Conservation (phyloP, 2,113 vertebrate species). For the Mirza zaza region DNA sequence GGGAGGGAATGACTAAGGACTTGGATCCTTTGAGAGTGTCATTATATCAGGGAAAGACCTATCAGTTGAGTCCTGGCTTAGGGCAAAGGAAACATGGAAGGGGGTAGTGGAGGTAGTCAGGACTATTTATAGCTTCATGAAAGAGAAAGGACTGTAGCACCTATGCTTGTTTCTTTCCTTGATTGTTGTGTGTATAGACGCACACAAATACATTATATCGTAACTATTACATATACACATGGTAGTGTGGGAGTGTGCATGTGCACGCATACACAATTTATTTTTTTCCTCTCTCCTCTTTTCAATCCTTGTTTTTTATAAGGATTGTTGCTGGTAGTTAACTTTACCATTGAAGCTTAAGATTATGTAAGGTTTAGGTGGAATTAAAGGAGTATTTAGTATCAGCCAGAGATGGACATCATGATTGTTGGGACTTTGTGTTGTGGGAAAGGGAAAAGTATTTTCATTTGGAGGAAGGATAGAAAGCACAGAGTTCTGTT, state of each 20-base stretch:
- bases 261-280: background rate
- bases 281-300: background rate
- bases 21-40: background rate
- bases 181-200: background rate
- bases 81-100: background rate
- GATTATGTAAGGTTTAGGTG: background rate
- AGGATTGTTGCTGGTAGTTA: background rate
- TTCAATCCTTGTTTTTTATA: background rate
- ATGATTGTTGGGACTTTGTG: background rate
- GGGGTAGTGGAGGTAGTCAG: background rate
- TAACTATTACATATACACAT: background rate
- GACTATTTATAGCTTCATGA: background rate
- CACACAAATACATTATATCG: background rate
- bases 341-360: background rate
- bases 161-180: background rate
- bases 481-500: background rate
- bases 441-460: background rate
- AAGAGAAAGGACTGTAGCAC: background rate
- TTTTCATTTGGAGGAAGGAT: background rate
- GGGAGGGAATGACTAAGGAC: background rate
- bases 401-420: background rate
- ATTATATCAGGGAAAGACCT: background rate
- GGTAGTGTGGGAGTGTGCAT: too few relatives aligned
- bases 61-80: background rate
- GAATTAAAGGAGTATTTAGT: background rate